Conservation (phyloP, 1,140 invertebrate species). For the Coelopa frigida region DNA sequence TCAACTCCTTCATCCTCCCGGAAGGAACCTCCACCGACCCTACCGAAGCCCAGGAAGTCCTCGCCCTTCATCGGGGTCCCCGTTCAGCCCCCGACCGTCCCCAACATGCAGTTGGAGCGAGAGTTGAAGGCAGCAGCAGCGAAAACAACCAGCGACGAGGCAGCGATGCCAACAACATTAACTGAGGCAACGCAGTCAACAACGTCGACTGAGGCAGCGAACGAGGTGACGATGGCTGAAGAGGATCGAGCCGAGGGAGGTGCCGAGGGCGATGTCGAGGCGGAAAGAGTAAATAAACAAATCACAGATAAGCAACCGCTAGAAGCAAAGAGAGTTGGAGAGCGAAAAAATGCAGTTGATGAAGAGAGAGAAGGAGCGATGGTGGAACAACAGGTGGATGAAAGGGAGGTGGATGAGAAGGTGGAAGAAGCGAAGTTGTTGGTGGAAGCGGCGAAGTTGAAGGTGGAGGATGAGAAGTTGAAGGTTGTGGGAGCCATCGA, state of each 20-base stretch:
- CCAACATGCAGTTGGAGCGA: slow-evolving; percentile 25
- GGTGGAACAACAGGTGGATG: background rate
- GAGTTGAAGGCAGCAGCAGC: slow-evolving; percentile 2
- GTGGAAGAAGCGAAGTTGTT: background rate
- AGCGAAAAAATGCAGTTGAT: background rate
- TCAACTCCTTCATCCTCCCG: background rate
- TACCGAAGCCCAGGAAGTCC: slow-evolving; percentile 8
- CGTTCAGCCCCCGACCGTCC: slow-evolving; percentile 17
- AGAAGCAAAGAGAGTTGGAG: too few species aligned
- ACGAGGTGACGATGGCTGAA: background rate
- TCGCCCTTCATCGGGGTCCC: slow-evolving; percentile 11
- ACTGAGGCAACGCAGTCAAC: slow-evolving; percentile 13
- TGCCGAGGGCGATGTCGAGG: background rate
- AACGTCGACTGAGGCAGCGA: background rate
- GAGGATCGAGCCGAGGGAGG: background rate
- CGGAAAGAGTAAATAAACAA: slow-evolving; percentile 1
- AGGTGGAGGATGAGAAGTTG: too few species aligned
- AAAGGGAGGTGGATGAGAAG: background rate
- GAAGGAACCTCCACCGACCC: background rate
- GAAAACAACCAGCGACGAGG: background rate
- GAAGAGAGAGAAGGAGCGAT: background rate
- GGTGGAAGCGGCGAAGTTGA: background rate
- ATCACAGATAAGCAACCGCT: too few species aligned
- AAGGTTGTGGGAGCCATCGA: too few species aligned
- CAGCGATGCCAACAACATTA: background rate